phyloP scores from a whole-genome alignment of 2,888 invertebrate species.

The Diarsia brunnea region DNA sequence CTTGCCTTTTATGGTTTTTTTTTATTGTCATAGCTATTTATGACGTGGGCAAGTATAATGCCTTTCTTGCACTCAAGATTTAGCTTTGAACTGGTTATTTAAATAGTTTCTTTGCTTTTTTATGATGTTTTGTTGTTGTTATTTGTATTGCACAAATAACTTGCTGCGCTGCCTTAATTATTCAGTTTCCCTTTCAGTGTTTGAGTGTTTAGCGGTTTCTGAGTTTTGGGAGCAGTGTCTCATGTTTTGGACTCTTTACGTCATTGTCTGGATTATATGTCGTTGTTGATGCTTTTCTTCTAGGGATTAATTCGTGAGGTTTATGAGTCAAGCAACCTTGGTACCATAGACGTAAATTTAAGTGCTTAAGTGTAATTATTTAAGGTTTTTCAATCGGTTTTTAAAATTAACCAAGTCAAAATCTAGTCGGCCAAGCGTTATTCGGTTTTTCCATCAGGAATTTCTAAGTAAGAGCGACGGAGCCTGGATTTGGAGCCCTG shows the following conservation, averaged over 20 bases:
- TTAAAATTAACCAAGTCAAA: too few species aligned
- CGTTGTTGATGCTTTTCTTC: constrained; percentile 3
- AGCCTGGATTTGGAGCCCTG: too few species aligned
- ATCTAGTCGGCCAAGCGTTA: too few species aligned
- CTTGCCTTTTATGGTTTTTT: constrained; percentile 40
- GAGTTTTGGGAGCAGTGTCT: background rate
- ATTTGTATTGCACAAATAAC: too few species aligned
- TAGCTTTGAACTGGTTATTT: constrained; percentile 46
- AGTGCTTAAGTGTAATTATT: too few species aligned
- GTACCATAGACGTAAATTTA: too few species aligned
- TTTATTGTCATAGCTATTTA: constrained; percentile 69
- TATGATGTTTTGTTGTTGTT: background rate
- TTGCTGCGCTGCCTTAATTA: background rate
- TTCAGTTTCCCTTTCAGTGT: constrained; percentile 17
- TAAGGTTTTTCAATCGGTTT: too few species aligned
- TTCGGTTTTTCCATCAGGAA: too few species aligned
- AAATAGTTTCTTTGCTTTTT: constrained; percentile 22
- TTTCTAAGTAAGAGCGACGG: too few species aligned
- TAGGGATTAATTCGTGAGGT: constrained; percentile 3
- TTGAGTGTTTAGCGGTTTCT: background rate
- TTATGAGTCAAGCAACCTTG: constrained; percentile 1
- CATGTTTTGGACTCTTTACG: background rate
- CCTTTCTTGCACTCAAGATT: constrained; percentile 43
- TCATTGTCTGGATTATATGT: background rate
- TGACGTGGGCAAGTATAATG: constrained; percentile 51